Evolutionary conservation across 2,797 vertebrate genomes (phyloP), one percentile per base, ranked within the genome.

Genomic region (Chromis chromis): DNA sequence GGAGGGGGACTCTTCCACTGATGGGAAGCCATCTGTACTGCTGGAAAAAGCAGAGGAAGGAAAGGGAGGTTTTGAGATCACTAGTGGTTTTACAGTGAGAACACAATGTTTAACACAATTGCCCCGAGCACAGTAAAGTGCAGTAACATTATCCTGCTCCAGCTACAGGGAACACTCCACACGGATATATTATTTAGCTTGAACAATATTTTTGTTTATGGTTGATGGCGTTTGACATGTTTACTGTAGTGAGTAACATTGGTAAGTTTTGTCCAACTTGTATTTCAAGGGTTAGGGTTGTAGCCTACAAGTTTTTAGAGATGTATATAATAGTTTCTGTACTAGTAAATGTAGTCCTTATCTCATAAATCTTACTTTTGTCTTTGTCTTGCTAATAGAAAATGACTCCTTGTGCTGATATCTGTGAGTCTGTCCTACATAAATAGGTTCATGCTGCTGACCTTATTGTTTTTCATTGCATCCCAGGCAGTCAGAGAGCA

Each of bases 401-500:
- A 40, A 61, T 1, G 1, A 36, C 19, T 64, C 4, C 33, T 48
- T 57, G 3, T 22, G 24, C 22, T 53, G 4, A 8, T 48, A 10
- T 65, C 1, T 71, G 14, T 68, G 49, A 40, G 28, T 14, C 60
- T 71, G 60, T 58, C 31, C 21, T 65, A 19, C 44, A 63, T 67
- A 42, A 65, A 61, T 21, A 40, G 4, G 3, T 63, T 60, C 4
- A 17, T 54, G 22, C 13, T 25, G n/a, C 40, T 76, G 40, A 42
- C 40, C 25, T 65, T 4, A n/a, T 71, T 79, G 24, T 76, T 28
- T 50, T 86, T 2, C n/a, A 6, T 60, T 88, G 31, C 19, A 28
- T 82, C 67, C 12, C 78, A 94, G 94, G 81, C n/a, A 74, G 49
- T 79, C 84, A 71, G 25, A 92, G 70, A 78, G 59, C 50, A 14